Evolutionary conservation across 2,113 vertebrate species (phyloP), one percentile per base, ranked within the genome.

Genomic region (Sinocyclocheilus maitianheensis): DNA sequence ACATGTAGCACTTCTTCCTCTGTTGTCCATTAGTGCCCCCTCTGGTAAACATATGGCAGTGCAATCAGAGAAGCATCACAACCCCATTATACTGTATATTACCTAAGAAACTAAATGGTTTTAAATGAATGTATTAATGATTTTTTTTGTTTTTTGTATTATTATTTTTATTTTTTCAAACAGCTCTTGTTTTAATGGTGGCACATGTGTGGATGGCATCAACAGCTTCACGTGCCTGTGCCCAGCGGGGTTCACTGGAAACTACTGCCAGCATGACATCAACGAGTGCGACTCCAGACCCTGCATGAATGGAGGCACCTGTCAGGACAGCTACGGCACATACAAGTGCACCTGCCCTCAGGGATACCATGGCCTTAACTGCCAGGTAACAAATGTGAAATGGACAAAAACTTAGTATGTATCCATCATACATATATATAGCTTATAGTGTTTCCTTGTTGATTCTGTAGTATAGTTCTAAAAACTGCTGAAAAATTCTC

Each of bases 161-260:
- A 8, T 20, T 43, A 9, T 60, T 34, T 2, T 34, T 3, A 55
- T 18, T 11, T 13, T 72, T 79, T 90, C 72, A 30, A 83, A 14
- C 90, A 99, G 98, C 93, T 99, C 98, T 89, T 99, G 98, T 89
- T 99, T 99, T 89, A 99, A 99, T 0, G 96, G 97, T 0, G 98
- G 97, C 26, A 97, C 96, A 7, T 99, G 98, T 0, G 88, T 98
- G 91, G 98, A 99, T 0, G 98, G 97, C 86, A 98, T 99, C 94
- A 97, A 98, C 90, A 95, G 97, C 78, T 99, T 98, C 92, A 97
- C 96, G 10, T 99, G 98, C 12, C 18, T 96, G 24, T 99, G 98
- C 3, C 97, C 95, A 0, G 90, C 97, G 0, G 98, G 98, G 84
- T 99, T 99, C 94, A 99, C 96, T 0, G 98, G 98, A 88, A 97